A percentile compares a stretch with the other conserved stretches of the same genome.
phyloP scores from a whole-genome alignment of 2,113 vertebrate species.

The Actinemys pallida region DNA sequence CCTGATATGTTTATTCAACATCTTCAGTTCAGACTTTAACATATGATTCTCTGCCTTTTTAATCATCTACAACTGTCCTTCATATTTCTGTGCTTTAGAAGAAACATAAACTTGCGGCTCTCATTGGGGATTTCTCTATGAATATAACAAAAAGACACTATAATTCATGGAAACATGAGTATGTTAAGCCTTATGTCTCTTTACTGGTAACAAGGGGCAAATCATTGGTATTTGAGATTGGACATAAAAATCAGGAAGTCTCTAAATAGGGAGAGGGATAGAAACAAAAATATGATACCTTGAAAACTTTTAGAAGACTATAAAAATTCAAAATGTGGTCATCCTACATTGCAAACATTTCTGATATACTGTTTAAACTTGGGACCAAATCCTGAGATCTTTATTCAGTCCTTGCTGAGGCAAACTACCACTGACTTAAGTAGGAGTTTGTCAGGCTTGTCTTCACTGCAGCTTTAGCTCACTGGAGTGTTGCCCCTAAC shows the following conservation, averaged over 20 bases:
- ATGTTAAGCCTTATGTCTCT: background rate
- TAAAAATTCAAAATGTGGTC: background rate
- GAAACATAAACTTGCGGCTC: background rate
- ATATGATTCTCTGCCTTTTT: background rate
- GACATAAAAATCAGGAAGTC: background rate
- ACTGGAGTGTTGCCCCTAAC: fast-evolving
- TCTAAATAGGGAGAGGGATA: background rate
- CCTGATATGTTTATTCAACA: background rate
- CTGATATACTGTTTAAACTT: background rate
- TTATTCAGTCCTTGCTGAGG: background rate
- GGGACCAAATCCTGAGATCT: background rate
- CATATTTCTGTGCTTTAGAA: background rate
- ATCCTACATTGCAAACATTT: background rate
- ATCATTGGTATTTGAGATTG: background rate
- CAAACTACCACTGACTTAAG: background rate
- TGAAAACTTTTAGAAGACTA: background rate
- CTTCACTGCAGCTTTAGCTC: background rate
- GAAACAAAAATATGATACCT: background rate
- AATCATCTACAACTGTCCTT: background rate
- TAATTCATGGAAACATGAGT: background rate
- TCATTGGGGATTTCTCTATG: background rate
- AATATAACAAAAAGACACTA: background rate
- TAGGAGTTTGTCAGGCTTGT: background rate
- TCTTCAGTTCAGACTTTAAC: background rate
- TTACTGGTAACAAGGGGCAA: background rate